A percentile compares a stretch with the other conserved stretches of the same genome.
These are phyloP conservation scores for Dendroctonus valens DNA, from an alignment of 1,140 invertebrate genomes.

Conservation along the genomic window DNA sequence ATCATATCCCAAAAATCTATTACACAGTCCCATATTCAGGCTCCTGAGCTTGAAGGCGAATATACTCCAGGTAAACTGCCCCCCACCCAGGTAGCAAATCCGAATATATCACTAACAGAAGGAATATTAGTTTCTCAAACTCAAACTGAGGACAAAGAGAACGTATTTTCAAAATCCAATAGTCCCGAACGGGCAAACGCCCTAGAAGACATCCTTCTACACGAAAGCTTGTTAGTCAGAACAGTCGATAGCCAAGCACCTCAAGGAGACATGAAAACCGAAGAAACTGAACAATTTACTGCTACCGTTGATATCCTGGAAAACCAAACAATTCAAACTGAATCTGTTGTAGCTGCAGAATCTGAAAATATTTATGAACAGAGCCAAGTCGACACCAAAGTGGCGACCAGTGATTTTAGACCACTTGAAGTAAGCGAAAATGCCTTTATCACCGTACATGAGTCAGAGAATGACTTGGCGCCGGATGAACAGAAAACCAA, in stretches of 20 bases:
- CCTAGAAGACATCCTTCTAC: slow-evolving; percentile 56
- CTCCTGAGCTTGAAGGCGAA: slow-evolving; percentile 65
- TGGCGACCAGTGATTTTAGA: slow-evolving; percentile 53
- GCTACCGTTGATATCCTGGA: slow-evolving; percentile 60
- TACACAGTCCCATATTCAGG: slow-evolving; percentile 62
- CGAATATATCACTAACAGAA: slow-evolving; percentile 61
- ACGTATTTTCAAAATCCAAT: slow-evolving; percentile 52
- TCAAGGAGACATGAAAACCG: slow-evolving; percentile 55
- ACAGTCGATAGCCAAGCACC: slow-evolving; percentile 60
- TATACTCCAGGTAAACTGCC: slow-evolving; percentile 57
- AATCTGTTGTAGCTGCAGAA: slow-evolving; percentile 59
- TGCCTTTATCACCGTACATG: slow-evolving; percentile 56
- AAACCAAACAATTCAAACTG: slow-evolving; percentile 58
- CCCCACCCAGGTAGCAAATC: slow-evolving; percentile 58
- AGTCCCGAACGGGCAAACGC: slow-evolving; percentile 55
- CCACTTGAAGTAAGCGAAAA: slow-evolving; percentile 58
- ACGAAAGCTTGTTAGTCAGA: slow-evolving; percentile 61
- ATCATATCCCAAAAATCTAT: slow-evolving; percentile 64
- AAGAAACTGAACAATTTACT: slow-evolving; percentile 52
- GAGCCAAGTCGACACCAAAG: slow-evolving; percentile 52
- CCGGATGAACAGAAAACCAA: slow-evolving; percentile 50
- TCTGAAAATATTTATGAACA: slow-evolving; percentile 56
- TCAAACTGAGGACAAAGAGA: slow-evolving; percentile 63
- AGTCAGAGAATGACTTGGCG: slow-evolving; percentile 58
- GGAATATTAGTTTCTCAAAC: slow-evolving; percentile 61